These are phyloP conservation scores for Erpobdella octoculata DNA, from an alignment of 2,888 invertebrate species.

Conservation along the genomic window DNA sequence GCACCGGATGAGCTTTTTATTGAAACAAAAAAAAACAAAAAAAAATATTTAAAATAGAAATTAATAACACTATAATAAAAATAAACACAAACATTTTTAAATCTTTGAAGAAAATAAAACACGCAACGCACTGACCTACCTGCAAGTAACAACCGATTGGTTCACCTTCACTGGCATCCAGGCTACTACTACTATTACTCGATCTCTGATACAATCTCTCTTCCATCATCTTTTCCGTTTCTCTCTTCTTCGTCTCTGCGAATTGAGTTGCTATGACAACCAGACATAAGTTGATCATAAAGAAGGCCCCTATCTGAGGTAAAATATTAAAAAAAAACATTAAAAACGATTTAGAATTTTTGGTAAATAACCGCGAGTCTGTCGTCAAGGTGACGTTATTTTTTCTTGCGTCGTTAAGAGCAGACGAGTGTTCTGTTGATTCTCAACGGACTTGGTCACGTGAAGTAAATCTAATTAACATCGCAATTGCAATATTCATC, in stretches of 20 bases:
- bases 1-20: conserved; percentile 18
- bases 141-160: conserved; percentile 80
- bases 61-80: too few species aligned
- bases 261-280: conserved; percentile 99
- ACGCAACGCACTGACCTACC: neutral
- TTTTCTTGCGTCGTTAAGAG: too few species aligned
- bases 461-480: too few species aligned
- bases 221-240: conserved; percentile 95
- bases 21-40: neutral
- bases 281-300: conserved; percentile 99
- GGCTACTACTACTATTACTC: conserved; percentile 86
- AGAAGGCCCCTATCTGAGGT: conserved; percentile 93
- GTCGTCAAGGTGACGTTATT: too few species aligned
- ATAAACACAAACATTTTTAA: too few species aligned
- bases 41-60: neutral
- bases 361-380: too few species aligned
- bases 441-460: too few species aligned
- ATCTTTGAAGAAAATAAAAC: neutral
- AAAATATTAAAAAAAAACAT: neutral
- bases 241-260: conserved; percentile 96
- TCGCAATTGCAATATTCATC: too few species aligned
- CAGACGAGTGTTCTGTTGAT: too few species aligned
- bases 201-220: conserved; percentile 61
- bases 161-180: conserved; percentile 68
- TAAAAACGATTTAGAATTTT: neutral